Base-by-base conservation (phyloP, 2,113 vertebrate genomes). In the Collichthys lucidus region DNA sequence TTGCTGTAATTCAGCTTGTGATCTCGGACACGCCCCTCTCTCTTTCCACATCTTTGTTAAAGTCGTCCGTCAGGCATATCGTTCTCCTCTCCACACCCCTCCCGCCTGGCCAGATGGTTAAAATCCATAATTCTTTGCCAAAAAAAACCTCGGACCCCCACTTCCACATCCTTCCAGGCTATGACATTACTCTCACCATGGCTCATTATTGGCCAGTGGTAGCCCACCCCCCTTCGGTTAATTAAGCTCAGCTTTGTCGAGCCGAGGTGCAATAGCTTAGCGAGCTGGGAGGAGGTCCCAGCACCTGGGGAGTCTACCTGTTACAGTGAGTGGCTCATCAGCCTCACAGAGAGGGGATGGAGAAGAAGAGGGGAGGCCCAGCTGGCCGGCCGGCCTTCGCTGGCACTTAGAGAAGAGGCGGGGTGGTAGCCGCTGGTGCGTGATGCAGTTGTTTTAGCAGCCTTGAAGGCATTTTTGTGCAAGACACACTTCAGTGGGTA, bases 51-150 rank as follows among this genome's bases (percentile, higher is more conserved):
- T 92, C 94, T 96, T 95, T 96, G 95, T 96, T 96, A 97, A 96
- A 97, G 96, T 94, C 90, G 90, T 92, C 94, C 94, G 94, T 97
- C 96, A 96, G 95, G 63, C 94, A 86, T 90, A 94, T 90, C 86
- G 86, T 93, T 89, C 85, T 61, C 87, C 83, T 82, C 61, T 74
- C 82, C 78, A 74, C 67, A 14, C 79, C 84, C 84, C 68, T 87
- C 83, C 83, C 63, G 89, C 92, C 83, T 74, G 84, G 94, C 96
- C 98, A 99, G 97, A 99, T 99, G 98, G 97, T 96, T 95, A 94
- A 88, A 98, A 99, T 99, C 97, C 96, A 98, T 99, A 99, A 98
- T 98, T 96, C 95, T 96, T 94, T 93, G 79, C 94, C 95, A 95
- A 88, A 84, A 80, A 67, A 50, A 26, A 90, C 84, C 84, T 77